Conservation (phyloP, 2,113 vertebrate species). For the Cnemophilus loriae region DNA sequence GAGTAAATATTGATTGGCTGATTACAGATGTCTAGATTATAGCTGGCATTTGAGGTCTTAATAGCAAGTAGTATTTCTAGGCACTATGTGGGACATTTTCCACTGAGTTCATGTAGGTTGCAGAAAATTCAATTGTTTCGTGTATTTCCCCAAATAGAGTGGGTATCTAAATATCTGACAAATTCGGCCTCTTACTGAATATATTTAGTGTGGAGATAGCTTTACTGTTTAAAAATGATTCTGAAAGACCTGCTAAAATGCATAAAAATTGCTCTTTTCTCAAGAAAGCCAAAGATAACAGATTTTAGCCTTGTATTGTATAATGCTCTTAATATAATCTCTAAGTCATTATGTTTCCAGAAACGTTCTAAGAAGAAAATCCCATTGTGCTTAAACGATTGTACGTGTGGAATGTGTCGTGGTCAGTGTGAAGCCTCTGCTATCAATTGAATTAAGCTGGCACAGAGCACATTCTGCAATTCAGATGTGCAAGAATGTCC, state of each 20-base stretch:
- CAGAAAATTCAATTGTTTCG: not conserved
- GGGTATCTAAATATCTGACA: not conserved
- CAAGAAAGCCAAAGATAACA: not conserved
- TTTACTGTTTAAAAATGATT: not conserved
- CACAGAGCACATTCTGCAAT: slow-evolving; percentile 53
- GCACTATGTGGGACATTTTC: not conserved
- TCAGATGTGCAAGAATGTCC: slow-evolving; percentile 33
- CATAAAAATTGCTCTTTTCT: not conserved
- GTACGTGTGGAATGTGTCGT: not conserved
- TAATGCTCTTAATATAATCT: not conserved
- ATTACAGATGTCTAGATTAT: not conserved
- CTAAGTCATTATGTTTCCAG: not conserved
- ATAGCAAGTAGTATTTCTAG: not conserved
- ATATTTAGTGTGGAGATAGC: not conserved
- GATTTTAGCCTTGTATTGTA: not conserved
- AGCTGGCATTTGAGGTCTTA: not conserved
- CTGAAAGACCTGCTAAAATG: not conserved
- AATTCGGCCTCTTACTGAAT: not conserved
- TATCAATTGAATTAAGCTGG: slow-evolving; percentile 39
- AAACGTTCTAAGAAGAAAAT: not conserved
- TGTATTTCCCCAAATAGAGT: not conserved
- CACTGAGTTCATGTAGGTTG: not conserved
- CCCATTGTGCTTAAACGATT: slow-evolving; percentile 21
- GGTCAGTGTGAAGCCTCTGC: slow-evolving; percentile 36
- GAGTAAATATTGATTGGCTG: not conserved